Evolutionary conservation across 1,140 invertebrate genomes (phyloP), one percentile per base, ranked within the genome.

Genomic region (Heliconius hermathena): DNA sequence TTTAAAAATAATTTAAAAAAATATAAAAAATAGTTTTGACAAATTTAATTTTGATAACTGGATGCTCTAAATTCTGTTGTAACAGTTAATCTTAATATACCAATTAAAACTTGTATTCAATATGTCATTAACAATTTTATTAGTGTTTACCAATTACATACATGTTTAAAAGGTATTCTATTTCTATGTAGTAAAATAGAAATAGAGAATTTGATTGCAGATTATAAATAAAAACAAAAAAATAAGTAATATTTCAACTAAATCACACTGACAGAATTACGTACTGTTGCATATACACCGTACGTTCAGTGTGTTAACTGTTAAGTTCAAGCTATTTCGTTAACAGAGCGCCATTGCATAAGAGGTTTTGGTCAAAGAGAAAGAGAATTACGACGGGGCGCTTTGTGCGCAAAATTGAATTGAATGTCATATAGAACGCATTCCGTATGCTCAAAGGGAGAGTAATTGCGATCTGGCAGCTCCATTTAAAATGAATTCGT

Each of bases 401-500:
- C 89, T 92, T 92, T 93, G 91, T 92, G 86, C 83, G 85, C 88
- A 71, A 91, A 91, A 93, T 91, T 92, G 89, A 94, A 94, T 92
- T 90, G 91, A 90, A 93, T 91, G 90, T 92, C 91, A 91, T 93
- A 90, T 89, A 90, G 88, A 90, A 89, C 88, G 88, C 90, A 93
- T 92, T 90, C 88, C 87, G 88, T 84, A 83, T 89, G 89, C 90
- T 91, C 92, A 93, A 93, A 94, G 91, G 89, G 87, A 91, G 89
- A 90, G 89, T 93, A 92, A 93, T 93, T 93, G 90, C 90, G 87
- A 93, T 89, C 87, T 87, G 89, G 82, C 90, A 84, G 90, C 89
- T 91, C 90, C 88, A 94, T 94, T 94, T 92, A 90, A 91, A 94
- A 93, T 88, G 91, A 93, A 92, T 91, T 88, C 87, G 85, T 90